A percentile compares a stretch with the other conserved stretches of the same genome.
Conservation (phyloP, 2,888 invertebrate species). For the Blera fallax region DNA sequence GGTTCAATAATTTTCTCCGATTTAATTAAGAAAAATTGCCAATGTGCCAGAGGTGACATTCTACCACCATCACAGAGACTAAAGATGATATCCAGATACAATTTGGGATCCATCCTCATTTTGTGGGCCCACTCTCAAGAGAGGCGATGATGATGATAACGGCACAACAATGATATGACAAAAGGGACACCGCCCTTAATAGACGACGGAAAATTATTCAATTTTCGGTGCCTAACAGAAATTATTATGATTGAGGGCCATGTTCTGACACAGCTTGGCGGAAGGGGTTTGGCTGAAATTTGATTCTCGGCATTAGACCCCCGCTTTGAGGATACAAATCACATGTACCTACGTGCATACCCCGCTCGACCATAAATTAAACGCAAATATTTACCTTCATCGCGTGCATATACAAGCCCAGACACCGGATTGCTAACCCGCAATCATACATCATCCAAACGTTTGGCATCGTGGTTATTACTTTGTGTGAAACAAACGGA, state of each 20-base stretch:
- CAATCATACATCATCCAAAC: conserved; percentile 59
- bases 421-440: conserved; percentile 12
- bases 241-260: conserved; percentile 62
- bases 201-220: conserved; percentile 45
- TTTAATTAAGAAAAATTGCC: conserved; percentile 53
- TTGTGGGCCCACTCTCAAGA: background rate
- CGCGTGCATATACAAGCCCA: conserved; percentile 24
- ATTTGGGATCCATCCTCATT: background rate
- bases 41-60: conserved; percentile 20
- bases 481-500: conserved; percentile 19
- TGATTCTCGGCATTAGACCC: conserved; percentile 32
- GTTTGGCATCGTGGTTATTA: conserved; percentile 53
- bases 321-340: conserved; percentile 26
- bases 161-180: background rate
- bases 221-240: conserved; percentile 51
- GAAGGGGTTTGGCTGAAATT: conserved; percentile 24
- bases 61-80: background rate
- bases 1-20: conserved; percentile 32
- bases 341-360: too few species aligned
- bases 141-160: background rate
- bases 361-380: conserved; percentile 57
- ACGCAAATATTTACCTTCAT: conserved; percentile 68
- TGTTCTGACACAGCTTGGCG: conserved; percentile 4
- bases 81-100: background rate
- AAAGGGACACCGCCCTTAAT: background rate